Conservation (phyloP, 2,113 vertebrate species). For the Paramormyrops kingsleyae region DNA sequence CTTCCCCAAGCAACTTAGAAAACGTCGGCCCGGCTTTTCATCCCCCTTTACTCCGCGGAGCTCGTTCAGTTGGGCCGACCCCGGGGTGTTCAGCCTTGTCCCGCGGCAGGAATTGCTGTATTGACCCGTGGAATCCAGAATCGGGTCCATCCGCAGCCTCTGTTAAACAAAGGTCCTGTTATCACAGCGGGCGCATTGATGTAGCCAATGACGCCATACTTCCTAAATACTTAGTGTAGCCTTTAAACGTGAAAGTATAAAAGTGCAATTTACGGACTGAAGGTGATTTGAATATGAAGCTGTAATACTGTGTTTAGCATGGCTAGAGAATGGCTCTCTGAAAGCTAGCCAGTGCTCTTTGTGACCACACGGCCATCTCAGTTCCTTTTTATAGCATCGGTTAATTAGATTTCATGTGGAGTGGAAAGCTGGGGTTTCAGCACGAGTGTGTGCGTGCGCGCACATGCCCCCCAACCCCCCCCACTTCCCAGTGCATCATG, state of each 20-base stretch:
- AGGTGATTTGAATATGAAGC: neutral
- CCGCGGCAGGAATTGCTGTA: neutral
- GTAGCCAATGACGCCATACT: neutral
- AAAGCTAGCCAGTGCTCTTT: neutral
- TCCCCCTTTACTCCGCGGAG: neutral
- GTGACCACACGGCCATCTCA: neutral
- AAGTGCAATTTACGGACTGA: neutral
- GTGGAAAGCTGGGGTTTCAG: neutral
- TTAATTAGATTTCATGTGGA: slow-evolving; percentile 2
- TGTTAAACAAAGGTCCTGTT: neutral
- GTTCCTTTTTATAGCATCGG: neutral
- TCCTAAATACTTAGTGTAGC: neutral
- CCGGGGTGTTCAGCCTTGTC: neutral
- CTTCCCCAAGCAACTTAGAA: neutral
- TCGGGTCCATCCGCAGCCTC: neutral
- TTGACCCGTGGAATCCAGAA: neutral
- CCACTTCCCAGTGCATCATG: neutral
- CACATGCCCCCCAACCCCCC: neutral
- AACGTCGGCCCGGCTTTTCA: neutral
- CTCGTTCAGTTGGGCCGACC: neutral
- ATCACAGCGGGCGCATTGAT: neutral
- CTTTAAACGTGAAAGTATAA: neutral
- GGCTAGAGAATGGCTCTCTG: neutral
- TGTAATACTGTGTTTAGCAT: neutral
- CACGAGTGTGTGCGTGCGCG: neutral